A percentile compares a stretch with the other conserved stretches of the same genome.
phyloP scores from a whole-genome alignment of 2,113 vertebrate species.

The Sula dactylatra region DNA sequence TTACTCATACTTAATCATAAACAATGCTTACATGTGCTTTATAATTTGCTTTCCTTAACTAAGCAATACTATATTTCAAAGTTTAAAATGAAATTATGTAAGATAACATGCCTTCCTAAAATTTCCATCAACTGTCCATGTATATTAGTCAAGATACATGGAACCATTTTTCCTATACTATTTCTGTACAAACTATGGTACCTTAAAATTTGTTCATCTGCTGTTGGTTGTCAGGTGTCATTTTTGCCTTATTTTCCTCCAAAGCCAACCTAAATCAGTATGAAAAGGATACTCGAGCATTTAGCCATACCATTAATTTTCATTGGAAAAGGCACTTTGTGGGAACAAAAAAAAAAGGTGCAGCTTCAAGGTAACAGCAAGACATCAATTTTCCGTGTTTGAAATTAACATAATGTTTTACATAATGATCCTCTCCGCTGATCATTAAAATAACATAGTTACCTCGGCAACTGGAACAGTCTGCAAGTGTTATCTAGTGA shows the following conservation, averaged over 20 bases:
- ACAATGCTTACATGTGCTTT: not conserved
- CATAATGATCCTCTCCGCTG: constrained; percentile 41
- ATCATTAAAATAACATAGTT: constrained; percentile 67
- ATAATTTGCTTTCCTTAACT: not conserved
- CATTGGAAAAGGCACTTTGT: not conserved
- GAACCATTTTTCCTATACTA: not conserved
- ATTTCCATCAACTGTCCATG: not conserved
- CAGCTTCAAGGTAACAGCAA: constrained; percentile 56
- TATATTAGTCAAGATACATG: not conserved
- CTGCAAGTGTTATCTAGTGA: constrained; percentile 41
- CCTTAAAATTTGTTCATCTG: not conserved
- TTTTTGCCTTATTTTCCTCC: not conserved
- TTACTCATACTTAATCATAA: not conserved
- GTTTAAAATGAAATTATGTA: not conserved
- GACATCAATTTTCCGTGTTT: constrained; percentile 44
- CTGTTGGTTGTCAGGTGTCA: not conserved
- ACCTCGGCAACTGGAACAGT: constrained; percentile 65
- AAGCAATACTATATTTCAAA: not conserved
- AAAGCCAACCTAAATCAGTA: not conserved
- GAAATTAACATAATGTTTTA: constrained; percentile 64
- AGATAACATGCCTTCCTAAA: not conserved
- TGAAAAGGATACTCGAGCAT: not conserved
- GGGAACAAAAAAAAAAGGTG: not conserved
- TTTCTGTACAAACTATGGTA: not conserved
- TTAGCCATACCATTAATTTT: not conserved